Evolutionary conservation across 2,797 vertebrate species (phyloP).

Genomic region (Phrynocephalus forsythii): DNA sequence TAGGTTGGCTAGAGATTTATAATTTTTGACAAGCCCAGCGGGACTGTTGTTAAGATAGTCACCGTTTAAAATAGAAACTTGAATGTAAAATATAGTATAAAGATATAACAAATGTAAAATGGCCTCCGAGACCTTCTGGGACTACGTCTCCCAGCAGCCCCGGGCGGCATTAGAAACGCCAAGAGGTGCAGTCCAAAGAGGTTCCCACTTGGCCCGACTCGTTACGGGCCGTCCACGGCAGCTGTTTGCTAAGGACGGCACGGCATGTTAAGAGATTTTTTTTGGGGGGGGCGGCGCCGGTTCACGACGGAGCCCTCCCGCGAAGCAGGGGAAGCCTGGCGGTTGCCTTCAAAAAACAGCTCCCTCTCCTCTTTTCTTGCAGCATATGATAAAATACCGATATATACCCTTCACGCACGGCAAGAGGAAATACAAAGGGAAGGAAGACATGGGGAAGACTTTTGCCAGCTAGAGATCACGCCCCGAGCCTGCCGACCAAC

Average conservation of each 20-base stretch:
- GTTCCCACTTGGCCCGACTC: not conserved
- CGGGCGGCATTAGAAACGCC: not conserved
- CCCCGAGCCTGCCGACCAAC: constrained; percentile 64
- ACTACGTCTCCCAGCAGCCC: no score
- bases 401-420: constrained; percentile 99
- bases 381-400: constrained; percentile 99
- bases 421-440: constrained; percentile 99
- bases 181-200: no score
- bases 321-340: no score
- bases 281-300: not conserved
- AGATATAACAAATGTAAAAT: no score
- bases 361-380: constrained; percentile 58
- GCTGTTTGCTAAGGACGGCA: not conserved
- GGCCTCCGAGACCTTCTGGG: no score
- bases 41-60: no score
- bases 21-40: no score
- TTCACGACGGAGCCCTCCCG: no score
- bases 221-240: not conserved
- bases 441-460: constrained; percentile 93
- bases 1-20: no score
- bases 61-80: no score
- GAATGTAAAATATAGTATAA: no score
- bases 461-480: constrained; percentile 93
- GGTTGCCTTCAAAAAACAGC: not conserved
- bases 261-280: not conserved